Evolutionary conservation across 2,113 vertebrate species (phyloP), one percentile per base, ranked within the genome.

Genomic region (Tachycineta bicolor): DNA sequence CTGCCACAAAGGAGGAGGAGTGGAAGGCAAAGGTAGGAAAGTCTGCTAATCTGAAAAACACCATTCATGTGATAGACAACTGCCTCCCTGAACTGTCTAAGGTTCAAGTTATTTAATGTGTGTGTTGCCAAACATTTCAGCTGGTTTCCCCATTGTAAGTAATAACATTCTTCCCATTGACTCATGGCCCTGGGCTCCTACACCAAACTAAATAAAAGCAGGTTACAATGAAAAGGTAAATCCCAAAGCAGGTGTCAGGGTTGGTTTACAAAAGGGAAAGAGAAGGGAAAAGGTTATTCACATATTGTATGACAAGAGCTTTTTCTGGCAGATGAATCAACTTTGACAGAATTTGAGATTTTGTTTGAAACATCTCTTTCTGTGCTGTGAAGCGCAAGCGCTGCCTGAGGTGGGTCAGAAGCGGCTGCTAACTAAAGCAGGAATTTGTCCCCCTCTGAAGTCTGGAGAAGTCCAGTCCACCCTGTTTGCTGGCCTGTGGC

Each of bases 161-260:
- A 86, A 60, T 81, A 91, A 75, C 83, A 67, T 63, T 39, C 34
- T 93, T 91, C 63, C 63, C 55, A 70, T 12, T 55, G 59, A 58
- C 58, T 62, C 73, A 78, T 37, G 67, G 69, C 95, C 44, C 83
- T 56, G 88, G 92, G 76, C 83, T 92, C 11, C 65, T 73, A 8
- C 73, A 92, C 86, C 53, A 92, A 92, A 89, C 76, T 75, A 94
- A 92, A 92, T 94, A 94, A 90, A 96, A 52, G 16, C 49, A 34
- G 65, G 92, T 89, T 88, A 78, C 52, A 78, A 46, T 53, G 88
- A 84, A 94, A 96, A 92, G 88, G 90, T 91, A 90, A 95, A 92
- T 93, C 94, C 93, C 93, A 81, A 88, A 77, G 92, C 88, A 92
- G 47, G 84, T 89, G 93, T 96, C 90, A 91, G 79, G 21, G 39